Base-by-base conservation (phyloP, 2,888 invertebrate genomes). In the Branchellion lobata region DNA sequence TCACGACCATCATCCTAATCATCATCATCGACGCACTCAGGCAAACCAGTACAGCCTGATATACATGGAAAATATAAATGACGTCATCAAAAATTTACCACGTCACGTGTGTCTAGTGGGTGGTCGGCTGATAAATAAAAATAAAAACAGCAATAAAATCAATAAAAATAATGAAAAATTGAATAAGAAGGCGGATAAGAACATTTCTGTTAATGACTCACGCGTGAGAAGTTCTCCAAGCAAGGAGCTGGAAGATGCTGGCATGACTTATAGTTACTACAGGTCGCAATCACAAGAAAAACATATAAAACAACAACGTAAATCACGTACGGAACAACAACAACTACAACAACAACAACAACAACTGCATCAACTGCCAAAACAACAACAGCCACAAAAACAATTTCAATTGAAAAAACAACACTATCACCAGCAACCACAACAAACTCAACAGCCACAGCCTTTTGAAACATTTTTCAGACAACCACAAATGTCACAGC, bases 1-100 rank as follows among this genome's bases (percentile, higher is more conserved):
- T 73, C 31, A n/a, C n/a, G n/a, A n/a, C n/a, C n/a, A n/a, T 34
- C 31, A 33, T 18, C 14, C 18, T 73, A 14, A 98, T 40, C 31
- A 73, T 73, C 31, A 73, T 40, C 21, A 73, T 73, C 31, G n/a
- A n/a, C 8, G 18, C 18, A 14, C 47, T 14, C 47, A 47, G 47
- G 8, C 11, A 8, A 47, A 47, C 47, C 47, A 47, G 47, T 47
- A 47, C 47, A 47, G 47, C 18, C 18, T 47, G 18, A 47, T 18
- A 14, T 47, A 47, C 47, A 47, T 18, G 11, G 47, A 47, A 47
- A 47, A 47, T 8, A 47, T 47, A 14, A 18, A 18, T 18, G 18
- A 8, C 8, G 18, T 47, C 47, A 8, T 47, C 47, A 18, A 47
- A 8, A 47, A 47, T 47, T 18, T 47, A 8, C 8, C 47, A 47